These are phyloP conservation scores for Tryphoninae sp. DNA, from an alignment of 2,888 invertebrate genomes.

Conservation along the genomic window DNA sequence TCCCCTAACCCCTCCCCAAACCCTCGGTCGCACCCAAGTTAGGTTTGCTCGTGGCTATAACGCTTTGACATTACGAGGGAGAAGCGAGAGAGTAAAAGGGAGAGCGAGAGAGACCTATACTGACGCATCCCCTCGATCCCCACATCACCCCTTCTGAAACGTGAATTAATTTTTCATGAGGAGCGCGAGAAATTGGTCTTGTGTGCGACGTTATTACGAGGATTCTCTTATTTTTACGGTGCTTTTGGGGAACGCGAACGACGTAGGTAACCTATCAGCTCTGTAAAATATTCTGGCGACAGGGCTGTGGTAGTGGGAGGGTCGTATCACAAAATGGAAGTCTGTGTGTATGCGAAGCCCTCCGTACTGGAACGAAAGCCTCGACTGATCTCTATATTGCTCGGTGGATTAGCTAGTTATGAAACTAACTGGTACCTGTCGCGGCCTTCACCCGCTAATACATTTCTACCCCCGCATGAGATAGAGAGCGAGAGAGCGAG, in stretches of 20 bases:
- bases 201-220: slow-evolving; percentile 40
- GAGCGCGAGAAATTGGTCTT: slow-evolving; percentile 44
- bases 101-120: background rate
- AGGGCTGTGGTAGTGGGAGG: slow-evolving; percentile 32
- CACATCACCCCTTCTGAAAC: slow-evolving; percentile 2
- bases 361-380: slow-evolving; percentile 29
- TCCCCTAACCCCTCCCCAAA: background rate
- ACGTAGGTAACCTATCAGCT: slow-evolving; percentile 3
- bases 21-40: slow-evolving; percentile 17
- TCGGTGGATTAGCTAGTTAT: slow-evolving; percentile 78
- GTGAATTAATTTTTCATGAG: slow-evolving; percentile 63
- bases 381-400: slow-evolving; percentile 77
- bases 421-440: slow-evolving; percentile 72
- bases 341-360: slow-evolving; percentile 16
- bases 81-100: slow-evolving; percentile 22
- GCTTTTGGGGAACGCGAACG: slow-evolving; percentile 18
- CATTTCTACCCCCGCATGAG: slow-evolving; percentile 51
- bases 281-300: slow-evolving; percentile 60
- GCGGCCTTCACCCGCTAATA: slow-evolving; percentile 36
- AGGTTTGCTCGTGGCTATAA: background rate
- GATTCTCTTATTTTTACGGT: slow-evolving; percentile 39
- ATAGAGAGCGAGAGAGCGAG: slow-evolving; percentile 1
- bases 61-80: slow-evolving; percentile 25
- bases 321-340: background rate
- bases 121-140: slow-evolving; percentile 26